Evolutionary conservation across 2,888 invertebrate genomes (phyloP).

Genomic region (Cheilosia pagana): DNA sequence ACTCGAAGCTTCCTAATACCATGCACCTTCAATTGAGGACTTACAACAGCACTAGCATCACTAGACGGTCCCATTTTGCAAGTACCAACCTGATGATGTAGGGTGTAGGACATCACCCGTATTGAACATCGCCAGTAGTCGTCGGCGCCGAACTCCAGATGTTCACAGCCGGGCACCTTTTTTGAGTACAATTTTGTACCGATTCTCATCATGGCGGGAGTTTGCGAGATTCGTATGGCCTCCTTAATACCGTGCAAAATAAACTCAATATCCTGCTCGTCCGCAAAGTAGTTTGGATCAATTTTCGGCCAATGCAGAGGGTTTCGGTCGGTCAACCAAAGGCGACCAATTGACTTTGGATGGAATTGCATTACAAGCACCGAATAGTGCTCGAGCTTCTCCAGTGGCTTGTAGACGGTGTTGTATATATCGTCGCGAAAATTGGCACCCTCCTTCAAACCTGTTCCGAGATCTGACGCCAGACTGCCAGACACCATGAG

Average conservation of each 20-base stretch:
- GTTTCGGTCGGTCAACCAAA: slow-evolving; percentile 87
- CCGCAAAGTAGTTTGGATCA: slow-evolving; percentile 86
- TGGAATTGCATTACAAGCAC: slow-evolving; percentile 89
- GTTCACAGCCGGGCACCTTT: slow-evolving; percentile 85
- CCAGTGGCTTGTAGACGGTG: slow-evolving; percentile 85
- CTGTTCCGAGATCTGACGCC: slow-evolving; percentile 86
- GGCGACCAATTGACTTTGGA: slow-evolving; percentile 89
- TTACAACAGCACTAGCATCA: slow-evolving; percentile 87
- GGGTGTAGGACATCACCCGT: slow-evolving; percentile 86
- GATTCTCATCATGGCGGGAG: slow-evolving; percentile 86
- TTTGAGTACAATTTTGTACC: slow-evolving; percentile 85
- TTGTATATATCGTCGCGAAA: slow-evolving; percentile 85
- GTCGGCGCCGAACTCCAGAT: slow-evolving; percentile 85
- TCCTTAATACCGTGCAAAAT: slow-evolving; percentile 86
- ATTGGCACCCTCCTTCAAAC: slow-evolving; percentile 85
- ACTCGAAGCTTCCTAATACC: slow-evolving; percentile 86
- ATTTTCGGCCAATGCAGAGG: slow-evolving; percentile 86
- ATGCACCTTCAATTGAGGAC: slow-evolving; percentile 86
- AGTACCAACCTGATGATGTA: slow-evolving; percentile 88
- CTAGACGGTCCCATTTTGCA: slow-evolving; percentile 88
- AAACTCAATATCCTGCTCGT: slow-evolving; percentile 84
- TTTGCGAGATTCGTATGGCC: slow-evolving; percentile 85
- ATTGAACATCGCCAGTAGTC: slow-evolving; percentile 89
- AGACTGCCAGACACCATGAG: slow-evolving; percentile 87
- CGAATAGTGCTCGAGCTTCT: slow-evolving; percentile 85